Percentiles rank a stretch among this genome's conserved stretches.
Evolutionary conservation across 2,113 vertebrate species (phyloP).

Genomic region (Macquaria australasica): DNA sequence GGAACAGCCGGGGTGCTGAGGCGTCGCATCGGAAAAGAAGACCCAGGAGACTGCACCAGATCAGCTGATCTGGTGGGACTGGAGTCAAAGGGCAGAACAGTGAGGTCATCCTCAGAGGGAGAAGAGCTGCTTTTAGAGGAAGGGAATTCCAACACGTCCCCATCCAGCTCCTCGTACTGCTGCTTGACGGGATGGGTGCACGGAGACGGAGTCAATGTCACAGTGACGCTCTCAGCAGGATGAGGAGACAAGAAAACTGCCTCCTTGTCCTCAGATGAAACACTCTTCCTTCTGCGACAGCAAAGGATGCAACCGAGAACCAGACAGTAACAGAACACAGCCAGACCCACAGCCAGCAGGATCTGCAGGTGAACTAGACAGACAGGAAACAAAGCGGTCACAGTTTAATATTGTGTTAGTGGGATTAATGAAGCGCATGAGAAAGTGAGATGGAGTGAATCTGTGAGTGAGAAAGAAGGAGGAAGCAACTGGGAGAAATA

Average conservation of each 20-base stretch:
- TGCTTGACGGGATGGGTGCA: conserved; percentile 78
- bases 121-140: conserved; percentile 68
- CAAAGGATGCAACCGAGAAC: conserved; percentile 85
- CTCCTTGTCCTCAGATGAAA: conserved; percentile 70
- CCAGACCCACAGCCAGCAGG: conserved; percentile 82
- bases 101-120: conserved; percentile 77
- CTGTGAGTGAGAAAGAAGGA: not conserved
- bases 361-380: conserved; percentile 83
- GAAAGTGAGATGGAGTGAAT: not conserved
- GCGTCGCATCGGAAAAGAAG: conserved; percentile 58
- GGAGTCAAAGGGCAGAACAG: conserved; percentile 58
- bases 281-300: conserved; percentile 71
- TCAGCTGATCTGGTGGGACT: conserved; percentile 51
- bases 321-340: conserved; percentile 85
- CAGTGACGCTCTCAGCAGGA: conserved; percentile 46
- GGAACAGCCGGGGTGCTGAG: conserved; percentile 72
- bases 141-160: conserved; percentile 77
- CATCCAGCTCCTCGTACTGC: conserved; percentile 79
- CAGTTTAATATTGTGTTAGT: not conserved
- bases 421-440: not conserved
- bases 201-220: conserved; percentile 71
- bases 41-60: conserved; percentile 31
- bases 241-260: conserved; percentile 52
- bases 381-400: conserved; percentile 40
- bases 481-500: not conserved